These are phyloP conservation scores for Alauda arvensis DNA, from an alignment of 2,797 vertebrate species.

Conservation along the genomic window DNA sequence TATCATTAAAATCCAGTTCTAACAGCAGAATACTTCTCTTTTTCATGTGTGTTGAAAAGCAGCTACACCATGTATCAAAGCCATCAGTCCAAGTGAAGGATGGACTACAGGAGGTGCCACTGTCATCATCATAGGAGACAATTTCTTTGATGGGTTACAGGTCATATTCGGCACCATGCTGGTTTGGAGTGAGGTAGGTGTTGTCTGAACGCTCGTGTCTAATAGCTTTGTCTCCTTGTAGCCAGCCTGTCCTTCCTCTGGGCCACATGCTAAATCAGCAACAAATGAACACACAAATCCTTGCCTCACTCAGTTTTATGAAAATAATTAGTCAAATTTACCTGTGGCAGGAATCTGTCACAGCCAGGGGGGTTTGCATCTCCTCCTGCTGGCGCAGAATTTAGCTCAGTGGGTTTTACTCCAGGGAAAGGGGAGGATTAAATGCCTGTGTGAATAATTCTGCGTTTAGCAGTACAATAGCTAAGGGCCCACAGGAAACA, in stretches of 20 bases:
- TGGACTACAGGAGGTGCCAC: conserved; percentile 98
- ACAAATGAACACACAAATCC: conserved; percentile 10
- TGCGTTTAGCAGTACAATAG: conserved; percentile 13
- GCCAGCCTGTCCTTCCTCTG: conserved; percentile 44
- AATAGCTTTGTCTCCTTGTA: conserved; percentile 67
- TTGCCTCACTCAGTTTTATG: not conserved
- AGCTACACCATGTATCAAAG: conserved; percentile 98
- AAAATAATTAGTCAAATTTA: conserved; percentile 42
- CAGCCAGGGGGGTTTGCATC: not conserved
- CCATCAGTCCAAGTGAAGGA: conserved; percentile 98
- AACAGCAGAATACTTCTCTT: conserved; percentile 76
- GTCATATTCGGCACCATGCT: conserved; percentile 99
- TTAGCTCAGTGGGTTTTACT: not conserved
- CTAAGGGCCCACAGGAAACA: conserved; percentile 2
- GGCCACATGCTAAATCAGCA: conserved; percentile 43
- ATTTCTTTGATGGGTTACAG: conserved; percentile 98
- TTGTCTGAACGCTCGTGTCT: conserved; percentile 74
- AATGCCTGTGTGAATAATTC: not conserved
- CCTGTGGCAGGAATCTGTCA: not conserved
- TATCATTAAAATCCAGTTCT: conserved; percentile 78
- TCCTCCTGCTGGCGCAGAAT: not conserved
- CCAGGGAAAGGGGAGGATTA: not conserved
- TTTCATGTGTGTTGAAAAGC: conserved; percentile 82
- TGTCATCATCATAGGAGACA: conserved; percentile 99
- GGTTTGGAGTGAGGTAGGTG: conserved; percentile 98